Base-by-base conservation (phyloP, 2,113 vertebrate genomes). In the Paramisgurnus dabryanus region DNA sequence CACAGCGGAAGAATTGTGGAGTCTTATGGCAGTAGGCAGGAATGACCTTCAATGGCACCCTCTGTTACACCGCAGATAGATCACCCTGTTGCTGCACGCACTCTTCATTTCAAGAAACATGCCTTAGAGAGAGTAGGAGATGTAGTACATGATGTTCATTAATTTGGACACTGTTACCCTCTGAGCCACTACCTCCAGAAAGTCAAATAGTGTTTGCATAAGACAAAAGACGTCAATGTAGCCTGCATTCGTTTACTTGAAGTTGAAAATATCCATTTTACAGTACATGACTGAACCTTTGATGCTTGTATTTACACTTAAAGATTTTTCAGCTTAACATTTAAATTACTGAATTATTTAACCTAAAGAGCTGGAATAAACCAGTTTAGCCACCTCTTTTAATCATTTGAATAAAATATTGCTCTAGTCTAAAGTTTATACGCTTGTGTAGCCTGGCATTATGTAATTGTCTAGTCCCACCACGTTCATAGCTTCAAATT, bases 161-260 rank as follows among this genome's bases (percentile, higher is more conserved):
- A 66, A 64, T 40, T 65, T 27, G 7, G 76, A 64, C 67, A 74
- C 50, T 34, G 45, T 78, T 70, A 18, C 43, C 9, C 61, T 57
- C 34, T 39, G 67, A 50, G 81, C 64, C 58, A 72, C 15, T 53
- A 57, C 76, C 39, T 63, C 27, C 50, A 67, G 76, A 60, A 18
- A 74, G 91, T 66, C 91, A 89, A 89, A 55, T 40, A 66, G 13
- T 55, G 74, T 66, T 55, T 77, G 74, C 74, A 77, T 65, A 66
- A 55, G 47, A 65, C 74, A 76, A 39, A 63, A 50, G 27, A 53
- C 43, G 50, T 50, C 45, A 76, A 76, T 13, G 12, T 41, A 41
- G 34, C 60, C 60, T 50, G 47, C 74, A 40, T 77, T 66, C 22
- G 63, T 66, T 77, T 77, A 77, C 47, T 66, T 53, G 17, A 8